phyloP scores from a whole-genome alignment of 2,888 invertebrate species.

The Drosophila infuscata region DNA sequence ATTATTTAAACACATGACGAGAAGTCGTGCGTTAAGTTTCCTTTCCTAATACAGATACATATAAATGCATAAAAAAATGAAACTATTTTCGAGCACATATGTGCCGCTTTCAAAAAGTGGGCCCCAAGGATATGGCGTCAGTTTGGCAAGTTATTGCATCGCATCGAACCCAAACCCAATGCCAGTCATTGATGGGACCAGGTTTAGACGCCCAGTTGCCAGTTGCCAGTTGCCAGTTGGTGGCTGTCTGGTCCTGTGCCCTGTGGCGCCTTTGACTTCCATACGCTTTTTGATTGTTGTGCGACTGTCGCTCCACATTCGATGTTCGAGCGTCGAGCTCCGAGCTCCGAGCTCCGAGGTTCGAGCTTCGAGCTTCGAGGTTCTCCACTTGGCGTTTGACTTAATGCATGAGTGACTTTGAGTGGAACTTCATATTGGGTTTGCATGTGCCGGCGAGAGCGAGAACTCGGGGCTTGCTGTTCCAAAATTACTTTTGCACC shows the following conservation, averaged over 20 bases:
- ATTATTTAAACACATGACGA: slow-evolving; percentile 29
- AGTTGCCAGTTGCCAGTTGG: slow-evolving; percentile 17
- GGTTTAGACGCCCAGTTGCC: slow-evolving; percentile 36
- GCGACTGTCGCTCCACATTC: slow-evolving; percentile 42
- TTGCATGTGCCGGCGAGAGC: slow-evolving; percentile 39
- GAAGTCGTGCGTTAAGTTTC: slow-evolving; percentile 49
- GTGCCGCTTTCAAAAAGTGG: slow-evolving; percentile 53
- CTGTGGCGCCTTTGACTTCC: slow-evolving; percentile 73
- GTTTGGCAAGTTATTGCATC: slow-evolving; percentile 74
- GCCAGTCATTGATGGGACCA: slow-evolving; percentile 23
- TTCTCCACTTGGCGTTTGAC: slow-evolving; percentile 65
- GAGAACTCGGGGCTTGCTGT: slow-evolving; percentile 15
- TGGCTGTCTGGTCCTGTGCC: slow-evolving; percentile 39
- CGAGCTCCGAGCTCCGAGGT: slow-evolving; percentile 13
- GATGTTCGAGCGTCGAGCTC: slow-evolving; percentile 1
- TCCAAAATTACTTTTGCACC: slow-evolving; percentile 62
- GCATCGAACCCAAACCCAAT: slow-evolving; percentile 39
- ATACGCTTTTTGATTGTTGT: slow-evolving; percentile 78
- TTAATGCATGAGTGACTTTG: slow-evolving; percentile 70
- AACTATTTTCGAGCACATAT: slow-evolving; percentile 22
- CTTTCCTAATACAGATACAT: slow-evolving; percentile 20
- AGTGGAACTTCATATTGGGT: slow-evolving; percentile 72
- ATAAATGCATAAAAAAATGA: not conserved
- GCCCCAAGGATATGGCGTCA: slow-evolving; percentile 73
- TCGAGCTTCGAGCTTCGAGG: slow-evolving; percentile 1